These are phyloP conservation scores for Palythoa heliodiscus DNA, from an alignment of 92 coral and sea anemone genomes.

Conservation along the genomic window DNA sequence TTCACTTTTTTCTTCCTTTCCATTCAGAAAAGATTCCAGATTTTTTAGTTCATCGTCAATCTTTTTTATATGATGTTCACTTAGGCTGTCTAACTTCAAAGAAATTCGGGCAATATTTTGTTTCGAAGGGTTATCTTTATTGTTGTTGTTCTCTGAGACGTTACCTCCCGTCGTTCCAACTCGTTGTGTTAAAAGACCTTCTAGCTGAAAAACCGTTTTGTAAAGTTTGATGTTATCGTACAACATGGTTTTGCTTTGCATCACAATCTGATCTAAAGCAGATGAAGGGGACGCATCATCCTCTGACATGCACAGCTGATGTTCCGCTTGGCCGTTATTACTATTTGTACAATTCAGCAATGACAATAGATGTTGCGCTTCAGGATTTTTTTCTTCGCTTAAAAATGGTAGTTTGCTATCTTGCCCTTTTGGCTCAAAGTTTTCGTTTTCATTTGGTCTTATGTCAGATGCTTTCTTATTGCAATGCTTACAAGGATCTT, in stretches of 20 bases:
- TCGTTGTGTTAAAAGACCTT: background rate
- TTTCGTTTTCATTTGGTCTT: background rate
- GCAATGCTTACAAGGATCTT: background rate
- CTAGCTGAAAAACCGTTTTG: background rate
- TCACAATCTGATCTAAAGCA: conserved; percentile 7
- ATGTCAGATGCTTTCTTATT: background rate
- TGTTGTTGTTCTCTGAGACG: background rate
- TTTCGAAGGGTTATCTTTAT: background rate
- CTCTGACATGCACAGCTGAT: background rate
- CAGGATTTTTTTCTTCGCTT: background rate
- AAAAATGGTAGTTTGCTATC: background rate
- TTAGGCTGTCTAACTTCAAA: background rate
- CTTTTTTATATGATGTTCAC: no score
- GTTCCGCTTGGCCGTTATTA: background rate
- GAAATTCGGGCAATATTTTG: background rate
- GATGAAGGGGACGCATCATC: background rate
- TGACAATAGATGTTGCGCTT: background rate
- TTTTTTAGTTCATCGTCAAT: background rate
- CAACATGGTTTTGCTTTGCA: background rate
- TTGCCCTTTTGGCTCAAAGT: background rate
- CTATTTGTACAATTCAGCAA: background rate
- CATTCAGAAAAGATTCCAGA: background rate
- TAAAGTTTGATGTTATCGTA: background rate
- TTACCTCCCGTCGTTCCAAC: background rate
- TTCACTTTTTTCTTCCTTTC: conserved; percentile 6